phyloP scores from a whole-genome alignment of 2,797 vertebrate species.

The Chloroceryle inda region DNA sequence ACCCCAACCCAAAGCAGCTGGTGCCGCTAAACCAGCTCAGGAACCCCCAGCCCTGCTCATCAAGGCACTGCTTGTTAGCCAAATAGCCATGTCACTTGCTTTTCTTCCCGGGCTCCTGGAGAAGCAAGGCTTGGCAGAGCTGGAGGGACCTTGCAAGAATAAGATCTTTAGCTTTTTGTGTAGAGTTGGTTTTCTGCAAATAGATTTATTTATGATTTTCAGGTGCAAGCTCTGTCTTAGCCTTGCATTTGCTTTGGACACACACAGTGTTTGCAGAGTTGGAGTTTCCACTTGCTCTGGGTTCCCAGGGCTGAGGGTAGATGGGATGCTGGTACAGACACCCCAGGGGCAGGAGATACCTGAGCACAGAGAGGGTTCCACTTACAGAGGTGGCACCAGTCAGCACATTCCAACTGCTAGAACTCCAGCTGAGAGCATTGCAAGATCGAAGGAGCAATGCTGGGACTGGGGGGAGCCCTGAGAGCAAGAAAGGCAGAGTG shows the following conservation, averaged over 20 bases:
- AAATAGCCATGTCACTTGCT: too few relatives aligned
- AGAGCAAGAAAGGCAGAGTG: background rate
- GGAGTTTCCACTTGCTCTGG: background rate
- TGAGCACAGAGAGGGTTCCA: too few relatives aligned
- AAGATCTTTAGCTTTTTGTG: too few relatives aligned
- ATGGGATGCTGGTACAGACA: background rate
- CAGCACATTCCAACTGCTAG: background rate
- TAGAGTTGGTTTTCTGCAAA: background rate
- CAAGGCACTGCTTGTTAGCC: too few relatives aligned
- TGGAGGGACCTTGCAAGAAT: too few relatives aligned
- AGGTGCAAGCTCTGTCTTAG: background rate
- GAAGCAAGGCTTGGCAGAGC: too few relatives aligned
- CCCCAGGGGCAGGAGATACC: fast-evolving
- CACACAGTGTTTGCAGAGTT: fast-evolving
- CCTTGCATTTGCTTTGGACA: background rate
- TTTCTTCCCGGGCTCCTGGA: background rate
- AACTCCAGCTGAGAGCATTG: too few relatives aligned
- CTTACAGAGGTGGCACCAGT: background rate
- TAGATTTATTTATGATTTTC: background rate
- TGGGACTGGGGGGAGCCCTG: background rate
- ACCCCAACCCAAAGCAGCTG: too few relatives aligned
- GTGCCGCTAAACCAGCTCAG: too few relatives aligned
- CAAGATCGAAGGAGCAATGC: background rate
- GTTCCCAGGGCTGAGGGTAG: background rate
- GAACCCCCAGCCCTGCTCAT: too few relatives aligned